Percentiles rank a stretch among this genome's conserved stretches.
Conservation (phyloP, 2,113 vertebrate genomes). For the Ascaphus truei region DNA sequence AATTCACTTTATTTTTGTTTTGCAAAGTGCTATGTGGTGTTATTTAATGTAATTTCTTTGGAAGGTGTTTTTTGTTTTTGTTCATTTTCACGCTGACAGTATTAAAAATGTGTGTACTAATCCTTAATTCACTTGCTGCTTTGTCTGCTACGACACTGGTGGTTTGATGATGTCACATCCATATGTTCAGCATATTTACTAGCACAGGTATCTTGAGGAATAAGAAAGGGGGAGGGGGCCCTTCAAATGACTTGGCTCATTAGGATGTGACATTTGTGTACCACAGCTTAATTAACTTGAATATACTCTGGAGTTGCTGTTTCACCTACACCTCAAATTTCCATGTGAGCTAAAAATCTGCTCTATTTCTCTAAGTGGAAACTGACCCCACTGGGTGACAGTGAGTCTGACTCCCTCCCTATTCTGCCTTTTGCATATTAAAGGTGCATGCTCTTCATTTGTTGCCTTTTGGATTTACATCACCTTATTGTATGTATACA, state of each 20-base stretch:
- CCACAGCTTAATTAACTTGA: conserved; percentile 73
- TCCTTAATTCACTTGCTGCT: conserved; percentile 53
- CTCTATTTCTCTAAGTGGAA: too few relatives aligned
- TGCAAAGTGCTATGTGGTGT: conserved; percentile 55
- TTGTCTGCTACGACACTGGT: conserved; percentile 49
- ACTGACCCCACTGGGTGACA: not conserved
- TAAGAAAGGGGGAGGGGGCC: conserved; percentile 45
- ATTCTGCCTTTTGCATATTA: conserved; percentile 41
- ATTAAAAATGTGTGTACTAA: conserved; percentile 49
- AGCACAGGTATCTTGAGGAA: conserved; percentile 49
- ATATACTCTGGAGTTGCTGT: conserved; percentile 85
- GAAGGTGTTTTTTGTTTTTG: conserved; percentile 50
- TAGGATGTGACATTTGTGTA: conserved; percentile 72
- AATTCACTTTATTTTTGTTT: conserved; percentile 53
- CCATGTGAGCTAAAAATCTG: conserved; percentile 54
- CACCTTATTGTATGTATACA: not conserved
- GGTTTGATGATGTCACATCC: conserved; percentile 66
- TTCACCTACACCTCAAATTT: conserved; percentile 46
- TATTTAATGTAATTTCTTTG: conserved; percentile 54
- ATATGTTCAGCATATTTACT: conserved; percentile 57
- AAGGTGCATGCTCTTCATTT: conserved; percentile 1
- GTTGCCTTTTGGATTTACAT: not conserved
- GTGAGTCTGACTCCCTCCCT: conserved; percentile 15
- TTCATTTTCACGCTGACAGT: conserved; percentile 46
- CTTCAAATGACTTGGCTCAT: conserved; percentile 59